Percentiles rank a stretch among this genome's conserved stretches.
Evolutionary conservation across 2,797 vertebrate genomes (phyloP).

Genomic region (Anguilla obscura): DNA sequence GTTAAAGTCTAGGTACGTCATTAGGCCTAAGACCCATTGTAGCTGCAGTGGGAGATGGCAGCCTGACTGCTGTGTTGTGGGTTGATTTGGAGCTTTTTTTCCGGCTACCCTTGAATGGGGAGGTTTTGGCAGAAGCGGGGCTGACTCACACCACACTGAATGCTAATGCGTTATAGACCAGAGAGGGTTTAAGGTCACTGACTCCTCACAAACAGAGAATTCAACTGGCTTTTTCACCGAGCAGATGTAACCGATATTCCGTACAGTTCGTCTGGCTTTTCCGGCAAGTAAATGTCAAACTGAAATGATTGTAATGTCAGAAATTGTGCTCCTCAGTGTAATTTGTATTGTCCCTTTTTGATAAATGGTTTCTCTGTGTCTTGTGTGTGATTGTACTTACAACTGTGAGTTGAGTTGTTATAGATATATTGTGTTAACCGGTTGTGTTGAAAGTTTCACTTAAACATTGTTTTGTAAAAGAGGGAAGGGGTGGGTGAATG

Average conservation of each 20-base stretch:
- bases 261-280: conserved; percentile 32
- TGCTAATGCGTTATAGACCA: conserved; percentile 41
- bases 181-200: conserved; percentile 52
- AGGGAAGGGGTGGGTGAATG: conserved; percentile 68
- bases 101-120: not conserved
- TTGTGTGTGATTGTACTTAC: conserved; percentile 80
- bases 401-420: conserved; percentile 74
- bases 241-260: conserved; percentile 59
- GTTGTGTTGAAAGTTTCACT: conserved; percentile 62
- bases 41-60: not conserved
- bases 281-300: conserved; percentile 37
- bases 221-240: conserved; percentile 67
- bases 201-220: conserved; percentile 70
- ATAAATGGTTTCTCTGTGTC: conserved; percentile 74
- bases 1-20: not conserved
- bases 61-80: not conserved
- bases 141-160: conserved; percentile 40
- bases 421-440: conserved; percentile 72
- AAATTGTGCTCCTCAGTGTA: conserved; percentile 75
- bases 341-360: conserved; percentile 81
- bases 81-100: conserved; percentile 13
- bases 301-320: conserved; percentile 69
- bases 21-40: not conserved
- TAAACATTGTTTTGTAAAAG: conserved; percentile 56
- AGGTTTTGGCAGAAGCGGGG: not conserved